Conservation (phyloP, 2,888 invertebrate species). For the Agrotis exclamationis region DNA sequence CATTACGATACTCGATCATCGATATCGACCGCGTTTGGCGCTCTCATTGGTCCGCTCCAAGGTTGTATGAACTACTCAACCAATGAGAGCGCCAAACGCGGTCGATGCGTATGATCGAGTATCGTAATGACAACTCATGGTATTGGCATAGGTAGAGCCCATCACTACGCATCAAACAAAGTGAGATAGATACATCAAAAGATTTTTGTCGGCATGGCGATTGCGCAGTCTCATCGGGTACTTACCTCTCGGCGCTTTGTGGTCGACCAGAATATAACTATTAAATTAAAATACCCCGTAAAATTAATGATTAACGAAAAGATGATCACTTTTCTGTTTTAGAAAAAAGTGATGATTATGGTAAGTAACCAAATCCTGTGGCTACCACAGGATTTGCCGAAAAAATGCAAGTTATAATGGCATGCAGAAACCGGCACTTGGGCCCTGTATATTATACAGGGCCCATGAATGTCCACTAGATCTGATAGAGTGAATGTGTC, state of each 20-base stretch:
- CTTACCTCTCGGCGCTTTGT: neutral
- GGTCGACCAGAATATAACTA: neutral
- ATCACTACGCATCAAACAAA: conserved; percentile 13
- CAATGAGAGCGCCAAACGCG: too few relatives aligned
- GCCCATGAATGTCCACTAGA: too few relatives aligned
- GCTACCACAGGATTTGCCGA: neutral
- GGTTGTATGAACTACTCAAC: too few relatives aligned
- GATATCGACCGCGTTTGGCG: too few relatives aligned
- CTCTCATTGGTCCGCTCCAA: too few relatives aligned
- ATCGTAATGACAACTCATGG: too few relatives aligned
- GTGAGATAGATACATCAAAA: conserved; percentile 17
- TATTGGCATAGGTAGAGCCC: neutral
- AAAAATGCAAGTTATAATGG: neutral
- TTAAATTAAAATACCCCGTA: neutral
- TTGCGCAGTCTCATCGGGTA: conserved; percentile 3
- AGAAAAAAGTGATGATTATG: too few relatives aligned
- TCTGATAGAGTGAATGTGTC: too few relatives aligned
- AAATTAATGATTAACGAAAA: conserved; percentile 4
- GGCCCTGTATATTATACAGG: too few relatives aligned
- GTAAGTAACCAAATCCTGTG: too few relatives aligned
- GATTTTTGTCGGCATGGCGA: conserved; percentile 18
- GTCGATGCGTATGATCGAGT: too few relatives aligned
- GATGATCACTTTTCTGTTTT: neutral
- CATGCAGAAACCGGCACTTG: neutral
- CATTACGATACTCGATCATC: too few relatives aligned